Evolutionary conservation across 2,888 invertebrate genomes (phyloP).

Genomic region (Amblyteles armatorius): DNA sequence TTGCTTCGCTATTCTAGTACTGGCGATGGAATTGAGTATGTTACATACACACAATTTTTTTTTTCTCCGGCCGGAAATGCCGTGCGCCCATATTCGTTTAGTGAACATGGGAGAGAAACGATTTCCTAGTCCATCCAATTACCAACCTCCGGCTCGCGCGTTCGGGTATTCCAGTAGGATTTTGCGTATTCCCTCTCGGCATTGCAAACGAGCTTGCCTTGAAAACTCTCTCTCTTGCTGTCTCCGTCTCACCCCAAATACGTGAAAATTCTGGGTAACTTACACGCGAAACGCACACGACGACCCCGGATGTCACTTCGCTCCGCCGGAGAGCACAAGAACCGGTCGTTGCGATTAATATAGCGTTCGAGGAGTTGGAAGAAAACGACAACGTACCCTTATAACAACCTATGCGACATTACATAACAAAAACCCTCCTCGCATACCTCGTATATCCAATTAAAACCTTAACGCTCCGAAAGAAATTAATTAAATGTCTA

Average conservation of each 20-base stretch:
- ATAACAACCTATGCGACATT: neutral
- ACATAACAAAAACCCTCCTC: neutral
- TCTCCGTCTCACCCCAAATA: conserved; percentile 3
- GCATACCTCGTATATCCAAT: conserved; percentile 15
- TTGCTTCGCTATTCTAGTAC: neutral
- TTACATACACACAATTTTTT: neutral
- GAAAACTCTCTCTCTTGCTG: neutral
- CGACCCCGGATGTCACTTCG: conserved; percentile 10
- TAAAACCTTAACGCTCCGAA: conserved; percentile 10
- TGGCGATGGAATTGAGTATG: neutral
- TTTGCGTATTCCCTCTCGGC: conserved; percentile 35
- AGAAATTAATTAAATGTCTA: conserved; percentile 51
- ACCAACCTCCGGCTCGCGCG: conserved; percentile 37
- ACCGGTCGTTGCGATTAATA: conserved; percentile 1
- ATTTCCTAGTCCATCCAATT: conserved; percentile 56
- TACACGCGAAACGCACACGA: conserved; percentile 30
- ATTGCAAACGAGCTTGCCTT: conserved; percentile 36
- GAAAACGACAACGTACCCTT: neutral
- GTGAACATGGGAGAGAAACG: conserved; percentile 24
- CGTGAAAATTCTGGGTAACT: conserved; percentile 1
- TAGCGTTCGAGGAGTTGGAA: neutral
- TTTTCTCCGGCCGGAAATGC: neutral
- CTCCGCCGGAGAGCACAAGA: conserved; percentile 22
- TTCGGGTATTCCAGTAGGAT: conserved; percentile 10
- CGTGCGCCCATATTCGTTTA: conserved; percentile 28